Base-by-base conservation (phyloP, 2,797 vertebrate species). In the Carduelis carduelis region DNA sequence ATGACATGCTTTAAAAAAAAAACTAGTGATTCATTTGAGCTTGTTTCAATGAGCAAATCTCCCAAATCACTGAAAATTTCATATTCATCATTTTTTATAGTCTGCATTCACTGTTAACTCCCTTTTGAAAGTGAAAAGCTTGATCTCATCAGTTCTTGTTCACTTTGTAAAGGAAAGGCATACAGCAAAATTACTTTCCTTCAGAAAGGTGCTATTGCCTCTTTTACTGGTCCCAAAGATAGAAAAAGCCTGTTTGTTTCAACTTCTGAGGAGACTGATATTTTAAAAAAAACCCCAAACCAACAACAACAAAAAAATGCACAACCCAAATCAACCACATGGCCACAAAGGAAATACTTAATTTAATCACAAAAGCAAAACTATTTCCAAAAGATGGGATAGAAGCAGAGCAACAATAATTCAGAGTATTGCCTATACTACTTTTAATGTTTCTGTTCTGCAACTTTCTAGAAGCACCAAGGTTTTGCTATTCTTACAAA, bases 91-190 rank as follows among this genome's bases (percentile, higher is more conserved):
- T 66, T 91, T 93, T 75, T 90, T 35, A 87, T 30, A 21, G 20
- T 52, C 59, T 41, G 12, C n/a, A 71, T 83, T 92, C 89, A 81
- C 79, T 52, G 52, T 59, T 68, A 87, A 92, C 78, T 88, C 63
- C 43, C 76, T 78, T 93, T 92, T 59, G 39, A 95, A 91, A 86
- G 16, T 7, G 15, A 88, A 93, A 85, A 43, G 27, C 55, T 94
- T 66, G 27, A 64, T 72, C 39, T 91, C 91, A 91, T 83, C 78
- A 86, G 37, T 59, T 89, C 61, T 81, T 52, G 17, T 46, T 68
- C 3, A 2, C 26, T 57, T 94, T 74, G 46, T 52, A 89, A 71
- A 87, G 35, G 41, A 92, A 90, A 82, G 1, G 5, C 10, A 74
- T 30, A 52, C 5, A 74, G 26, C 12, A 81, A 60, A 89, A 93